Conservation (phyloP, 2,113 vertebrate genomes). For the Corapipo altera region DNA sequence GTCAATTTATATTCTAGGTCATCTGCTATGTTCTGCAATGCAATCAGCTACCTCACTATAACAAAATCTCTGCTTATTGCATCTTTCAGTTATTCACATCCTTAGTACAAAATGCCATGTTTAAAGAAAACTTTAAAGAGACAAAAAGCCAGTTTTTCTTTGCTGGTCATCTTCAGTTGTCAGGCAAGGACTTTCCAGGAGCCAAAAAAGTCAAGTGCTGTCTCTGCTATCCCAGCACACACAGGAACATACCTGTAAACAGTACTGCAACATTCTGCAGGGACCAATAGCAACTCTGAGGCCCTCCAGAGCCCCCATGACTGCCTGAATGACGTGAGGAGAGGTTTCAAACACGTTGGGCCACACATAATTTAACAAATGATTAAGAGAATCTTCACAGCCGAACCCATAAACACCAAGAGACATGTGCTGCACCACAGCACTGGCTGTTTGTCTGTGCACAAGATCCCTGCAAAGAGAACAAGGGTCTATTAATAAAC, state of each 20-base stretch:
- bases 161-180: not conserved
- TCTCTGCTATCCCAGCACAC: not conserved
- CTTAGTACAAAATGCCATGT: not conserved
- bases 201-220: not conserved
- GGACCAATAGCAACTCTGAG: slow-evolving; percentile 94
- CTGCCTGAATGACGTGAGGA: slow-evolving; percentile 97
- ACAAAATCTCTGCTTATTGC: not conserved
- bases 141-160: not conserved
- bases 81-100: not conserved
- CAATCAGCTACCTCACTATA: not conserved
- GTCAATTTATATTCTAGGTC: not conserved
- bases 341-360: slow-evolving; percentile 98
- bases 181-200: too few species aligned
- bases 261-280: slow-evolving; percentile 98
- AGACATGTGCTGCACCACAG: slow-evolving; percentile 98
- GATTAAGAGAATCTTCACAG: slow-evolving; percentile 96
- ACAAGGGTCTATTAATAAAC: not conserved
- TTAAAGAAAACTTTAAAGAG: not conserved
- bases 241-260: slow-evolving; percentile 84
- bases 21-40: not conserved
- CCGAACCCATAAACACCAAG: slow-evolving; percentile 97
- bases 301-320: slow-evolving; percentile 97
- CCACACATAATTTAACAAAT: slow-evolving; percentile 97
- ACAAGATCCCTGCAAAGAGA: slow-evolving; percentile 87
- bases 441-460: slow-evolving; percentile 95